Conservation (phyloP, 1,140 invertebrate genomes). For the Rhopalosiphum padi region DNA sequence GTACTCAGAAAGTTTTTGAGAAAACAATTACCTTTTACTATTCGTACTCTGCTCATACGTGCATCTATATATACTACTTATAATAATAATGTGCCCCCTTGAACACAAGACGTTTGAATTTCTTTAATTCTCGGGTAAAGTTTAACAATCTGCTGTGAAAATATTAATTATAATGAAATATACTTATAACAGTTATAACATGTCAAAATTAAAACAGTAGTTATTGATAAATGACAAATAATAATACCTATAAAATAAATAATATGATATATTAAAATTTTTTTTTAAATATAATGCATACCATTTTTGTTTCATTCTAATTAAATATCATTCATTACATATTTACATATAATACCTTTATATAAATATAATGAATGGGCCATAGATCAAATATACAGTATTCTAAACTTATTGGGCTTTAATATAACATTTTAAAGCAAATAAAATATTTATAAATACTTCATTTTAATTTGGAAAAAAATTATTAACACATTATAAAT, state of each 20-base stretch:
- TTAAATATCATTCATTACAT: not conserved
- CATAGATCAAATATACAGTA: not conserved
- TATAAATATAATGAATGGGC: not conserved
- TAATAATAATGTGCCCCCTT: not conserved
- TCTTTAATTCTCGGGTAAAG: not conserved
- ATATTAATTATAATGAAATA: not conserved
- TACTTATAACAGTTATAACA: not conserved
- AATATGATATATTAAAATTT: not conserved
- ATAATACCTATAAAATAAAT: not conserved
- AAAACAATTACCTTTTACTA: conserved; percentile 8
- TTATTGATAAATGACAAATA: not conserved
- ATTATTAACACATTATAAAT: not conserved
- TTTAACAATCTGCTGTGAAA: not conserved
- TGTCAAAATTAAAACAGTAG: not conserved
- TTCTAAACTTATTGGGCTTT: not conserved
- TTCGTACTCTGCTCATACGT: not conserved
- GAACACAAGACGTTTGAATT: not conserved
- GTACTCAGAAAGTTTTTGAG: not conserved
- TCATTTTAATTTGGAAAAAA: not conserved
- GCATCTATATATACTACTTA: not conserved
- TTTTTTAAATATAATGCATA: not conserved
- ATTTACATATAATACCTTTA: not conserved
- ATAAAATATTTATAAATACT: not conserved
- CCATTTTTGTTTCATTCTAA: not conserved
- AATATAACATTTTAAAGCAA: not conserved